Percentiles rank a stretch among this genome's conserved stretches.
These are phyloP conservation scores for Oreochromis aureus DNA, from an alignment of 2,113 vertebrate genomes.

Conservation along the genomic window DNA sequence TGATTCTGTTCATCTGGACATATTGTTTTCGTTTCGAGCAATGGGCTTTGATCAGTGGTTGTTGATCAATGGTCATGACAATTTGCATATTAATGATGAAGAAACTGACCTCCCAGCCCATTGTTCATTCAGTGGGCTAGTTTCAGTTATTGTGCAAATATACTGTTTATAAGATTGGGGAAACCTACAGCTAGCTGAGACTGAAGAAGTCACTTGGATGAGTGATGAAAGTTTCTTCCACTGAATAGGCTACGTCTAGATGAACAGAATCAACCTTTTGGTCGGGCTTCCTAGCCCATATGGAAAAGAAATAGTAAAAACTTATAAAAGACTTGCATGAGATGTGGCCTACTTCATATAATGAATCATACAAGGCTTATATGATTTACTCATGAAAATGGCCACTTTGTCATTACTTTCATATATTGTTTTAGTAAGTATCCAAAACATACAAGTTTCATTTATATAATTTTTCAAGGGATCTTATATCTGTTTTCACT, in stretches of 20 bases:
- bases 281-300: neutral
- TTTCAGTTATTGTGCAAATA: neutral
- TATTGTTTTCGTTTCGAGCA: fast-evolving
- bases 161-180: neutral
- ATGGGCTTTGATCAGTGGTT: neutral
- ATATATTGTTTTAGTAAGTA: too few species aligned
- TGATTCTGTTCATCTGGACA: neutral
- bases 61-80: neutral
- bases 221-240: neutral
- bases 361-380: too few species aligned
- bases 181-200: neutral
- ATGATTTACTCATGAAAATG: too few species aligned
- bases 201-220: neutral
- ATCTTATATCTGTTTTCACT: too few species aligned
- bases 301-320: too few species aligned
- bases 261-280: neutral
- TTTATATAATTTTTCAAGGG: too few species aligned
- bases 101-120: neutral
- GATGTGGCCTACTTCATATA: too few species aligned
- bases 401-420: too few species aligned
- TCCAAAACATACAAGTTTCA: too few species aligned
- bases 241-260: too few species aligned
- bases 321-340: too few species aligned
- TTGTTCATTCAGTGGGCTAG: neutral
- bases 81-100: neutral